Evolutionary conservation across 1,140 invertebrate genomes (phyloP), one percentile per base, ranked within the genome.

Genomic region (Metaphire vulgaris): DNA sequence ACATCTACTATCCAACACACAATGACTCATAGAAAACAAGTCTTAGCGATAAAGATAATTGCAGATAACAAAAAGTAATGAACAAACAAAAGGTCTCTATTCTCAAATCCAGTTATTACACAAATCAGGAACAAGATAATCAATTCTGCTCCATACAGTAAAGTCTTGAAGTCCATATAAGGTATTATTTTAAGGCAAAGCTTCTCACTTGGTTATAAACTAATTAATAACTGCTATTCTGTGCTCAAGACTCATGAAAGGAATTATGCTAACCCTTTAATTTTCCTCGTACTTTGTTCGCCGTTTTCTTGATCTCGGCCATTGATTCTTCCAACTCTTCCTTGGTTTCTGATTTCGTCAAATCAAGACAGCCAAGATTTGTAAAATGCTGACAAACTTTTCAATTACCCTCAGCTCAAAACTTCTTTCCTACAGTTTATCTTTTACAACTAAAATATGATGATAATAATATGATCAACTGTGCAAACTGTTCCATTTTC

Each of bases 291-390:
- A 99, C 97, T 93, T 97, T 97, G 90, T 99, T 99, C 86, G 97
- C 96, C 88, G 94, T 97, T 91, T 97, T 97, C 90, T 99, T 99
- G 83, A 99, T 99, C 84, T 98, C 96, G 83, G 95, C 94, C 97
- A 99, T 99, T 81, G 98, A 89, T 89, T 99, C 96, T 90, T 99
- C 97, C 85, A 99, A 88, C 88, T 99, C 96, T 88, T 97, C 95
- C 90, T 99, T 99, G 85, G 96, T 95, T 90, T 98, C 95, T 98
- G 90, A 77, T 82, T 80, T n/a, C n/a, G 41, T 21, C 41, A 56
- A 56, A 12, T 12, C 41, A 56, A 56, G 6, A 56, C 41, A 56
- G 21, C 21, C 21, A 56, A 6, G 41, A 56, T 56, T 56, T 12
- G 41, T 21, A 56, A n/a, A n/a, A n/a, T n/a, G n/a, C n/a, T n/a